These are phyloP conservation scores for Pharmacophagus antenor DNA, from an alignment of 2,888 invertebrate genomes.

Conservation along the genomic window DNA sequence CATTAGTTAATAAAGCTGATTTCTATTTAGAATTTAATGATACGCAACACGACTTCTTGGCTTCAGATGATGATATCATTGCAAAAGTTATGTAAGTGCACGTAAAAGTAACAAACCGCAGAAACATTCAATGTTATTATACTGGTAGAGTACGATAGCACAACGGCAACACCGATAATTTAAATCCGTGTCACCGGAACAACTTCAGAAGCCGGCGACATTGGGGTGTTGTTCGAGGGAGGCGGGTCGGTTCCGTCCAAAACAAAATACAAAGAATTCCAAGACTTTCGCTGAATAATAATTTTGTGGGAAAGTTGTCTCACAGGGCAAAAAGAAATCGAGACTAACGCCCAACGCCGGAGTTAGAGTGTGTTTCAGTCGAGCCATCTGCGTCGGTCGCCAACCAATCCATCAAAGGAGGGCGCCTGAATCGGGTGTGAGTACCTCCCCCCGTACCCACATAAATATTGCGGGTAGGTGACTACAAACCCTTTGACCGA, in stretches of 20 bases:
- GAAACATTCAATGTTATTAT: slow-evolving; percentile 32
- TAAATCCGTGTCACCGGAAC: slow-evolving; percentile 52
- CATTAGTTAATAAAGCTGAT: slow-evolving; percentile 57
- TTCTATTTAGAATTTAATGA: slow-evolving; percentile 53
- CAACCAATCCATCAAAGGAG: slow-evolving; percentile 81
- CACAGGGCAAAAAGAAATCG: slow-evolving; percentile 66
- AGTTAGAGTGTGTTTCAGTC: slow-evolving; percentile 71
- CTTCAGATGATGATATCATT: background rate
- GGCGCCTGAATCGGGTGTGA: slow-evolving; percentile 70
- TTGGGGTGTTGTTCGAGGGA: slow-evolving; percentile 41
- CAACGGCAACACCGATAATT: slow-evolving; percentile 38
- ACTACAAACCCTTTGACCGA: slow-evolving; percentile 82
- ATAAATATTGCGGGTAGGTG: slow-evolving; percentile 81
- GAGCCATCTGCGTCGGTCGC: slow-evolving; percentile 76
- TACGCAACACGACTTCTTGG: slow-evolving; percentile 35
- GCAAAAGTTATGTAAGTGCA: background rate
- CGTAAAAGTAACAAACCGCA: slow-evolving; percentile 4
- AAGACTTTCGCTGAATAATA: slow-evolving; percentile 74
- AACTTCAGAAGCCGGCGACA: slow-evolving; percentile 46
- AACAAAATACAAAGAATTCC: slow-evolving; percentile 72
- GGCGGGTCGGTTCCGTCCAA: slow-evolving; percentile 48
- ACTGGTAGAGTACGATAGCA: slow-evolving; percentile 38
- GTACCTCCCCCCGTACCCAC: slow-evolving; percentile 70
- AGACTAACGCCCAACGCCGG: slow-evolving; percentile 65
- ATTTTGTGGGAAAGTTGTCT: slow-evolving; percentile 67